A percentile compares a stretch with the other conserved stretches of the same genome.
phyloP scores from a whole-genome alignment of 2,888 invertebrate genomes.

The Scaptomyza flava region DNA sequence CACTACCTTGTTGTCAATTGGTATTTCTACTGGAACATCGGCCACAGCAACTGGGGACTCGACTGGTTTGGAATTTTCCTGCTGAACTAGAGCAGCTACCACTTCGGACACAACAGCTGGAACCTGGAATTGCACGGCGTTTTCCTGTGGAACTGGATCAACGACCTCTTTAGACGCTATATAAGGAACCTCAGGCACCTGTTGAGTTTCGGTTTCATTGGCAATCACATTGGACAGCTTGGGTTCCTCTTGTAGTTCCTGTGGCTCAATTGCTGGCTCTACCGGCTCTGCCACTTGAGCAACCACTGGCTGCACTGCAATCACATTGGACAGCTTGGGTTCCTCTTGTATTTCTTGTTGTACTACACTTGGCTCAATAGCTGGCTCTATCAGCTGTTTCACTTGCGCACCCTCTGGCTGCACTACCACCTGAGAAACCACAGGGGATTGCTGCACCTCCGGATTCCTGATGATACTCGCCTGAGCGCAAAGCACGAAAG shows the following conservation, averaged over 20 bases:
- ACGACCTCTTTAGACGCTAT: neutral
- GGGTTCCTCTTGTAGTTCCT: neutral
- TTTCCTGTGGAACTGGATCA: neutral
- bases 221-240: slow-evolving; percentile 6
- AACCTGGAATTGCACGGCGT: neutral
- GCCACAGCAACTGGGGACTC: neutral
- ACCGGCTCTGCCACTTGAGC: neutral
- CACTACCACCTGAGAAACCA: neutral
- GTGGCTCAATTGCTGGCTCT: neutral
- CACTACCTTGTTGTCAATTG: neutral
- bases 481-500: slow-evolving; percentile 33
- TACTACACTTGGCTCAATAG: neutral
- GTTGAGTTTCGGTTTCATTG: neutral
- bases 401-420: neutral
- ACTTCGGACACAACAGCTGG: neutral
- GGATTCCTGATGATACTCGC: slow-evolving; percentile 35
- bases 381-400: neutral
- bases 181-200: neutral
- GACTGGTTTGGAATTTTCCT: neutral
- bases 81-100: neutral
- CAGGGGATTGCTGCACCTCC: neutral
- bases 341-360: neutral
- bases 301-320: neutral
- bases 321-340: neutral
- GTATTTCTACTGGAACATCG: neutral